Evolutionary conservation across 2,888 invertebrate genomes (phyloP).

Genomic region (Dicyrtoma fusca): DNA sequence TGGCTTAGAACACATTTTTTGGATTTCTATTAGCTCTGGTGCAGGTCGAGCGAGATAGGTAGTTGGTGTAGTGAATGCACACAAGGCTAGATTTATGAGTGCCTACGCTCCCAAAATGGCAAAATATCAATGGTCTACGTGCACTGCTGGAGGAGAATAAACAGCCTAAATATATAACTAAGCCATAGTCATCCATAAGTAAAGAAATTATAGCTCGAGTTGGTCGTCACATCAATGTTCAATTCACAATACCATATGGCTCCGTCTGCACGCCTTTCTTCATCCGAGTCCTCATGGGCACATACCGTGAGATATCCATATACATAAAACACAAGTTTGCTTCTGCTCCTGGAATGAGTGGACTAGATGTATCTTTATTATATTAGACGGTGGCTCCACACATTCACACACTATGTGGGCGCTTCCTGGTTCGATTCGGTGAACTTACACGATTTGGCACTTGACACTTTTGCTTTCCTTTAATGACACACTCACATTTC

Average conservation of each 20-base stretch:
- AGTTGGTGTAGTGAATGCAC: neutral
- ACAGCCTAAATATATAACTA: too few relatives aligned
- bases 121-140: too few relatives aligned
- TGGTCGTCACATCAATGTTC: conserved; percentile 14
- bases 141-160: too few relatives aligned
- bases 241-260: conserved; percentile 9
- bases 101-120: too few relatives aligned
- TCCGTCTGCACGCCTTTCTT: neutral
- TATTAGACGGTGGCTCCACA: neutral
- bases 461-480: conserved; percentile 41
- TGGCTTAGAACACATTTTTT: too few relatives aligned
- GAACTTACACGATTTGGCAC: conserved; percentile 41
- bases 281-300: too few relatives aligned
- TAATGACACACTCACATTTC: conserved; percentile 40
- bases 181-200: too few relatives aligned
- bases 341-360: neutral
- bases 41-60: too few relatives aligned
- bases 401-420: neutral
- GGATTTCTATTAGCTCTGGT: too few relatives aligned
- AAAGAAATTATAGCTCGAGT: conserved; percentile 22
- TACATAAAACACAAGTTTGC: neutral
- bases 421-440: neutral
- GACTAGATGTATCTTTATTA: neutral
- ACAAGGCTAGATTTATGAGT: too few relatives aligned
- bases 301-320: too few relatives aligned